Conservation (phyloP, 2,797 vertebrate species). For the Alauda arvensis region DNA sequence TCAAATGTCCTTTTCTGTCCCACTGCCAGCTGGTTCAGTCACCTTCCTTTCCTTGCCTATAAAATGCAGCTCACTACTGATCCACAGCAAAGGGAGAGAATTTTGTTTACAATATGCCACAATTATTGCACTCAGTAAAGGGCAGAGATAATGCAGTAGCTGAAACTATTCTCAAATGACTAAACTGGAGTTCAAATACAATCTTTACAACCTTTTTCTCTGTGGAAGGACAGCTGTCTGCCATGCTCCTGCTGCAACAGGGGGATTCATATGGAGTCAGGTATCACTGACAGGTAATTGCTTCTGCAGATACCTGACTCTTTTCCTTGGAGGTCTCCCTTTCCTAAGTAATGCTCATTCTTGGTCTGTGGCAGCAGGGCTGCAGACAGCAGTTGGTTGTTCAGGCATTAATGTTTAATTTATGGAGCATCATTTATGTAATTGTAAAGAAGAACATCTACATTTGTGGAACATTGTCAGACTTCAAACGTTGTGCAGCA, state of each 20-base stretch:
- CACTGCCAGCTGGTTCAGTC: not conserved
- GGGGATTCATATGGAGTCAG: not conserved
- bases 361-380: not conserved
- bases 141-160: not conserved
- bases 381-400: not conserved
- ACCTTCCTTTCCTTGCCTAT: not conserved
- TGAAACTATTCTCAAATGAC: not conserved
- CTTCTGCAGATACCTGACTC: conserved; percentile 8
- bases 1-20: not conserved
- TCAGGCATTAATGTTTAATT: conserved; percentile 23
- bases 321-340: conserved; percentile 1
- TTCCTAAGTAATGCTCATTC: not conserved
- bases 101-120: not conserved
- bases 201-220: not conserved
- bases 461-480: not conserved
- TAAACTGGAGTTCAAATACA: not conserved
- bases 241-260: not conserved
- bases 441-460: not conserved
- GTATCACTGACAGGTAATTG: not conserved
- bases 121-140: not conserved
- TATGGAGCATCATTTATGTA: not conserved
- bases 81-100: not conserved
- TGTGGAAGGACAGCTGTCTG: conserved; percentile 12
- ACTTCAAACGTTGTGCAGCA: not conserved
- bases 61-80: not conserved